These are phyloP conservation scores for Tiphia femorata DNA, from an alignment of 2,888 invertebrate genomes.

Conservation along the genomic window DNA sequence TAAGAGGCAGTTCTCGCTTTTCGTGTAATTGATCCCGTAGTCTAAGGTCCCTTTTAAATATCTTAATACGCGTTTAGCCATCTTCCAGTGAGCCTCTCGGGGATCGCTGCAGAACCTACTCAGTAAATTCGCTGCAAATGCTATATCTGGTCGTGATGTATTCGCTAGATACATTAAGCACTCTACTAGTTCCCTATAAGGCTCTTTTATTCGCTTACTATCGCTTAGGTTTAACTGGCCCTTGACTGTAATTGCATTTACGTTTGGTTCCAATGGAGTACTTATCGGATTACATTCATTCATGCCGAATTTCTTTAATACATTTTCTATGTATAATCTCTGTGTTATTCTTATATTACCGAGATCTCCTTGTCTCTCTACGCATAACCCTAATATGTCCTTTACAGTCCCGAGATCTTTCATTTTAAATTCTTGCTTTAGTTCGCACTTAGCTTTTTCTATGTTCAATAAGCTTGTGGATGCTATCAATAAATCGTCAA, in stretches of 20 bases:
- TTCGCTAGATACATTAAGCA: conserved; percentile 3
- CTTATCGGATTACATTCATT: neutral
- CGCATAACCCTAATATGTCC: conserved; percentile 7
- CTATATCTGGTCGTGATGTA: conserved; percentile 7
- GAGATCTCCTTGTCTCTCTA: neutral
- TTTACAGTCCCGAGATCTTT: conserved; percentile 3
- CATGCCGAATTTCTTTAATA: conserved; percentile 1
- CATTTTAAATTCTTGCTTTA: conserved; percentile 5
- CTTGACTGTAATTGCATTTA: neutral
- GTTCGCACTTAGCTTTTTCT: neutral
- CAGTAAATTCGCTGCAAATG: conserved; percentile 4
- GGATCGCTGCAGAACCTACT: conserved; percentile 10
- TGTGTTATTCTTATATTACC: neutral
- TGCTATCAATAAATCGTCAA: conserved; percentile 22
- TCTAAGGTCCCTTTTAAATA: conserved; percentile 9
- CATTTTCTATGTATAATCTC: neutral
- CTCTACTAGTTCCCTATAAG: conserved; percentile 7
- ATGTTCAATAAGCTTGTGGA: neutral
- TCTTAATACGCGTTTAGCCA: conserved; percentile 9
- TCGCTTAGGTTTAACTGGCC: neutral
- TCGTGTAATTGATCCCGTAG: conserved; percentile 2
- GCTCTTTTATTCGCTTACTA: neutral
- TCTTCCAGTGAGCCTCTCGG: neutral
- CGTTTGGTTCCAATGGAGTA: neutral
- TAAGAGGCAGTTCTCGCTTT: neutral